Base-by-base conservation (phyloP, 2,797 vertebrate genomes). In the Muscicapa comitata region DNA sequence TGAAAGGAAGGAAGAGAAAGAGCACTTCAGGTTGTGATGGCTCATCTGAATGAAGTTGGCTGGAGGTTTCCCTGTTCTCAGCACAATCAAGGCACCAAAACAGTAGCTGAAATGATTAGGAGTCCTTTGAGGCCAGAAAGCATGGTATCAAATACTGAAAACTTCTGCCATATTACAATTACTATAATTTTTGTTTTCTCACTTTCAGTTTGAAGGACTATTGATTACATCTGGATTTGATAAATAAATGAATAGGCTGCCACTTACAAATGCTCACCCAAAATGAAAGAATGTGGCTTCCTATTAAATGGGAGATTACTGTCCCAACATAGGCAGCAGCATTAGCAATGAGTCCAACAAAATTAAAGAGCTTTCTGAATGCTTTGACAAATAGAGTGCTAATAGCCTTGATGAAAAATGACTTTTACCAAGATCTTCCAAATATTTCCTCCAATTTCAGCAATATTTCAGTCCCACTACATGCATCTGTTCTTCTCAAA, bases 261-360 rank as follows among this genome's bases (percentile, higher is more conserved):
- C 82, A 88, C 95, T 95, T 94, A 82, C 80, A 97, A 93, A 94
- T 95, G 67, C 53, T 95, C 92, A 92, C 93, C 74, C 90, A 79
- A 94, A 94, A 79, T 66, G 28, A 94, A 95, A 88, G 66, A 82
- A 92, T 93, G 77, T 90, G 63, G 48, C 80, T 90, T 95, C 88
- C 71, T 90, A 40, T 76, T 97, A 92, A 94, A 74, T 76, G 57
- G 51, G 53, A 63, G 53, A 67, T 95, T 92, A 86, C 59, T 92
- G 83, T 92, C 83, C 80, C 62, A 74, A 4, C 77, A 76, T 42
- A 93, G 63, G 53, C 92, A 85, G 53, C 33, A 76, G 17, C 65
- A 59, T 92, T 93, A 90, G 74, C 71, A 76, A 6, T 43, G 77
- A 73, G n/a, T 90, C 83, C 58, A 90, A 61, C 45, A 85, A 59